phyloP scores from a whole-genome alignment of 2,888 invertebrate genomes.

The Ennomos quercinarius region DNA sequence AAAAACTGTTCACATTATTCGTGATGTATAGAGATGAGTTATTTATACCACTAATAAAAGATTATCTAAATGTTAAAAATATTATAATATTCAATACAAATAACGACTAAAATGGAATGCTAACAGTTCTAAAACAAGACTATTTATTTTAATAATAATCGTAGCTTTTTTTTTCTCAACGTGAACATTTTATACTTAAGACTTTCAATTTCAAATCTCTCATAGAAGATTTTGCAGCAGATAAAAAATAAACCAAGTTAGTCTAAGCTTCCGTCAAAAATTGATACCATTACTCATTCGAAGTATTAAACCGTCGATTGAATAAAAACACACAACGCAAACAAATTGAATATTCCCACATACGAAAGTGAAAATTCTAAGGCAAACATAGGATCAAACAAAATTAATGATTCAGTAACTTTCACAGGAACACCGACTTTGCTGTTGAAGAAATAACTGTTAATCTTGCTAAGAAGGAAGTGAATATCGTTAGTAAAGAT shows the following conservation, averaged over 20 bases:
- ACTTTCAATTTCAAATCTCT: neutral
- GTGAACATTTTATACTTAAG: neutral
- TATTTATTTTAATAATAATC: no score
- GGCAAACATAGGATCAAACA: slow-evolving; percentile 75
- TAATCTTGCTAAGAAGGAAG: slow-evolving; percentile 44
- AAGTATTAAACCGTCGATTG: slow-evolving; percentile 80
- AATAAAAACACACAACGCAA: slow-evolving; percentile 81
- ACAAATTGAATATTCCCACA: slow-evolving; percentile 85
- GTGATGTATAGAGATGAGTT: slow-evolving; percentile 1
- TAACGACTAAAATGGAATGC: no score
- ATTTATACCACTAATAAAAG: no score
- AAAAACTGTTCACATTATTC: slow-evolving; percentile 13
- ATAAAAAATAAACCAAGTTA: slow-evolving; percentile 41
- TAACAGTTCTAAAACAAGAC: no score
- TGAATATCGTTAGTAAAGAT: slow-evolving; percentile 61
- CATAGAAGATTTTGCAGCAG: slow-evolving; percentile 8
- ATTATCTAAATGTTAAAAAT: no score
- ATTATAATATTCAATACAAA: no score
- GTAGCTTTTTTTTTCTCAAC: no score
- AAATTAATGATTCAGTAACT: slow-evolving; percentile 68
- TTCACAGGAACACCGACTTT: slow-evolving; percentile 48
- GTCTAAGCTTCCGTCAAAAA: slow-evolving; percentile 63
- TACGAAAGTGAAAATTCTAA: slow-evolving; percentile 82
- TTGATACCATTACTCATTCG: slow-evolving; percentile 74
- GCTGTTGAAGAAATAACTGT: slow-evolving; percentile 40